Evolutionary conservation across 2,113 vertebrate genomes (phyloP).

Genomic region (Lepisosteus osseus): DNA sequence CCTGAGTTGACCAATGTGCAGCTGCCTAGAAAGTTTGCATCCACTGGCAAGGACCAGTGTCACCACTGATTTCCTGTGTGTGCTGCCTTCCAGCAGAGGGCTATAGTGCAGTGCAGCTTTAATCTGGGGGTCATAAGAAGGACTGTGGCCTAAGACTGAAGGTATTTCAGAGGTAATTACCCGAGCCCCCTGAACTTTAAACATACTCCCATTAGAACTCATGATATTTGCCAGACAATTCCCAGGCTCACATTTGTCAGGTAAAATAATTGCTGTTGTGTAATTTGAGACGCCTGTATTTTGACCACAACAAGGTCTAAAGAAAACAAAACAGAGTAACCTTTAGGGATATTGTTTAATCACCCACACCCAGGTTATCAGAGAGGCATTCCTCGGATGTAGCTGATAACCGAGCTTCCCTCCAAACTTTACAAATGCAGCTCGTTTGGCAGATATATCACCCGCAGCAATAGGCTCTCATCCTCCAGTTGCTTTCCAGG

Average conservation of each 20-base stretch:
- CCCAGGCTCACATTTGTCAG: slow-evolving; percentile 1
- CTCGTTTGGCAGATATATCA: neutral
- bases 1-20: no score
- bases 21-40: no score
- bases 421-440: no score
- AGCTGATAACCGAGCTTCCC: neutral
- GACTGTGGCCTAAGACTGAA: neutral
- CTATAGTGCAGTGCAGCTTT: neutral
- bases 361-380: neutral
- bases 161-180: neutral
- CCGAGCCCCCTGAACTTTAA: slow-evolving; percentile 13
- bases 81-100: no score
- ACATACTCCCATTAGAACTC: slow-evolving; percentile 19
- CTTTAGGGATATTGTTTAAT: neutral
- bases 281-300: slow-evolving; percentile 34
- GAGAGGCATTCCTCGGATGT: neutral
- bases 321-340: neutral
- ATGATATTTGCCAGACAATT: slow-evolving; percentile 28
- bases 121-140: slow-evolving; percentile 1
- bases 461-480: neutral
- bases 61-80: no score
- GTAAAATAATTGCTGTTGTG: slow-evolving; percentile 33
- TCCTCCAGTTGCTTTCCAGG: neutral
- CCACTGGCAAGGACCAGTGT: no score
- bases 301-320: slow-evolving; percentile 16